Evolutionary conservation across 2,888 invertebrate species (phyloP), one percentile per base, ranked within the genome.

Genomic region (Nomada lathburiana): DNA sequence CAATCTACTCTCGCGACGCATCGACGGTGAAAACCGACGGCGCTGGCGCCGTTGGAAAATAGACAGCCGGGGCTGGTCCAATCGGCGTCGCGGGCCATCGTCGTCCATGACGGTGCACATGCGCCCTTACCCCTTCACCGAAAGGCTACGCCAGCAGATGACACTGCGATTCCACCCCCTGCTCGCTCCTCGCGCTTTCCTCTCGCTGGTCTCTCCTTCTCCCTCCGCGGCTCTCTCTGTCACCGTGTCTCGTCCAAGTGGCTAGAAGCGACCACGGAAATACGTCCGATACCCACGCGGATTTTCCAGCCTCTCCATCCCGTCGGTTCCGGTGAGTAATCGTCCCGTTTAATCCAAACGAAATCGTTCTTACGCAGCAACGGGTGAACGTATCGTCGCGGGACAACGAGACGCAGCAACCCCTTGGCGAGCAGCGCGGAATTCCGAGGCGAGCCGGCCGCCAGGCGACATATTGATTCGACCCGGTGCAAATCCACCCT

Each of bases 291-390:
- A 59, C 55, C 36, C 69, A 64, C 84, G 83, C 83, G 85, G 81
- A 84, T 83, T 68, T 79, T 76, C 79, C 78, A 81, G 83, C 74
- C 63, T 71, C 75, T 65, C 74, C 85, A 50, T 83, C 87, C 70
- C 70, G 62, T 69, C 73, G 73, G 79, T 71, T n/a, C 59, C 60
- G 86, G 86, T 86, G 60, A 86, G 86, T 86, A 87, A 76, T 26
- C n/a, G 13, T 20, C 29, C 47, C 29, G n/a, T 13, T 2, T 13
- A 42, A 67, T 23, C 53, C 20, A 47, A 13, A 13, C 10, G 23
- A 59, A 42, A 18, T 10, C 18, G 26, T 4, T 2, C 7, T 7
- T 9, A 7, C 7, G 26, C 29, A 36, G 20, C 20, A 29, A 67
- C 29, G 11, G 0, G 1, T 10, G 4, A 1, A 7, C 29, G 16